Evolutionary conservation across 2,888 invertebrate genomes (phyloP).

Genomic region (Megalurothrips usitatus): DNA sequence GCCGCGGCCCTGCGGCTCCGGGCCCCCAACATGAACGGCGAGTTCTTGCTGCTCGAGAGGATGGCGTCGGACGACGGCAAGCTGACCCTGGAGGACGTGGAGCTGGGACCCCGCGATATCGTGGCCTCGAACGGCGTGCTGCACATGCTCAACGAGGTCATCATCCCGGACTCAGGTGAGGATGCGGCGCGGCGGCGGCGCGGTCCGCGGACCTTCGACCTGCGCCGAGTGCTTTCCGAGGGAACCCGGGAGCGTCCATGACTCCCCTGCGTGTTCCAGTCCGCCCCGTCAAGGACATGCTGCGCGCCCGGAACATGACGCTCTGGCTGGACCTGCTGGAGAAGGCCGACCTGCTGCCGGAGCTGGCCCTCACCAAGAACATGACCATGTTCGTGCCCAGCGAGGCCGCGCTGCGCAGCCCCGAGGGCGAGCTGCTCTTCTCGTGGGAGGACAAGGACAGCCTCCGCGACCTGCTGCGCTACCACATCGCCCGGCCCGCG

Average conservation of each 20-base stretch:
- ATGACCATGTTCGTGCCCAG: constrained; percentile 51
- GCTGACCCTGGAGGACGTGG: constrained; percentile 56
- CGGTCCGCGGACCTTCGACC: too few species aligned
- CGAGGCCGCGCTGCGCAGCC: constrained; percentile 45
- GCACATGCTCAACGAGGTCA: constrained; percentile 61
- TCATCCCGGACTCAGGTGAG: constrained; percentile 59
- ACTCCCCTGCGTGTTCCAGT: constrained; percentile 42
- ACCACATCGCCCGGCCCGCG: constrained; percentile 29
- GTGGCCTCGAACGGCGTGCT: constrained; percentile 70
- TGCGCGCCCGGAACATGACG: constrained; percentile 58
- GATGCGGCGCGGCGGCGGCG: background rate
- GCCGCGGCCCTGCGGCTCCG: constrained; percentile 48
- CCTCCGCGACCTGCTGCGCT: constrained; percentile 31
- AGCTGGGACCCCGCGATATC: constrained; percentile 56
- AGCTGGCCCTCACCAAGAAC: constrained; percentile 45
- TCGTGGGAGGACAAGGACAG: constrained; percentile 29
- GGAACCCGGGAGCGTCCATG: background rate
- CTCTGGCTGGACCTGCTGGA: constrained; percentile 52
- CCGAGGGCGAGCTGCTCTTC: constrained; percentile 34
- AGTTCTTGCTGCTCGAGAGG: constrained; percentile 50
- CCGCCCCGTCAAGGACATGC: constrained; percentile 47
- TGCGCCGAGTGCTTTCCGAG: background rate
- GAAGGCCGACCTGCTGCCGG: constrained; percentile 45
- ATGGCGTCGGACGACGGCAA: constrained; percentile 48
- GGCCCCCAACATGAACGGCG: constrained; percentile 52